Conservation (phyloP, 2,113 vertebrate genomes). For the Trachemys scripta region DNA sequence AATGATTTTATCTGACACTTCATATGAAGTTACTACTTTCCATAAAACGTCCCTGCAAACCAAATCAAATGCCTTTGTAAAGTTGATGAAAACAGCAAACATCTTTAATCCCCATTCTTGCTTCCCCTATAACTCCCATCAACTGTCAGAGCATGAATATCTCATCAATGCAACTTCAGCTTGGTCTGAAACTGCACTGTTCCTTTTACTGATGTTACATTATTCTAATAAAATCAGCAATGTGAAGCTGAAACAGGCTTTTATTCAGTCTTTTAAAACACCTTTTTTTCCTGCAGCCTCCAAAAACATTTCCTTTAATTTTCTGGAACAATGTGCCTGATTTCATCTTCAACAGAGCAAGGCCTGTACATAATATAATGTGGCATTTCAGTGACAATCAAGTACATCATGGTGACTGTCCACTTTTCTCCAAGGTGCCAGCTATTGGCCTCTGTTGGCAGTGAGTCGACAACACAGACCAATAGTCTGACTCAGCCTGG, state of each 20-base stretch:
- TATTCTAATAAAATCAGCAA: neutral
- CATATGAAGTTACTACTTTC: neutral
- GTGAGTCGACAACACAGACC: fast-evolving
- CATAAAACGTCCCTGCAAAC: neutral
- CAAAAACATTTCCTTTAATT: neutral
- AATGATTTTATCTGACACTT: neutral
- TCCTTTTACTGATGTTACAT: neutral
- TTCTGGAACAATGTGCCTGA: neutral
- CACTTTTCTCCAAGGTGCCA: neutral
- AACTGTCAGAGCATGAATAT: neutral
- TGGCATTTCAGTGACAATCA: fast-evolving
- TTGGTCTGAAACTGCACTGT: neutral
- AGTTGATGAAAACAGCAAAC: neutral
- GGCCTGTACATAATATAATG: fast-evolving
- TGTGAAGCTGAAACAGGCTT: neutral
- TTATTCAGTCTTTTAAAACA: neutral
- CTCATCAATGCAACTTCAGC: neutral
- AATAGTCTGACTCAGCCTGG: fast-evolving
- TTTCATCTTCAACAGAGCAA: neutral
- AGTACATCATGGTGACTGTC: neutral
- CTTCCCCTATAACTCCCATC: neutral
- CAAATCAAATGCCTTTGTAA: neutral
- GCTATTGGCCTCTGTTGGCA: fast-evolving
- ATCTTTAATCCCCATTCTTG: neutral
- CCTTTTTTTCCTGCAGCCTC: neutral